These are phyloP conservation scores for Amaurobius ferox DNA, from an alignment of 2,888 invertebrate species.

Conservation along the genomic window DNA sequence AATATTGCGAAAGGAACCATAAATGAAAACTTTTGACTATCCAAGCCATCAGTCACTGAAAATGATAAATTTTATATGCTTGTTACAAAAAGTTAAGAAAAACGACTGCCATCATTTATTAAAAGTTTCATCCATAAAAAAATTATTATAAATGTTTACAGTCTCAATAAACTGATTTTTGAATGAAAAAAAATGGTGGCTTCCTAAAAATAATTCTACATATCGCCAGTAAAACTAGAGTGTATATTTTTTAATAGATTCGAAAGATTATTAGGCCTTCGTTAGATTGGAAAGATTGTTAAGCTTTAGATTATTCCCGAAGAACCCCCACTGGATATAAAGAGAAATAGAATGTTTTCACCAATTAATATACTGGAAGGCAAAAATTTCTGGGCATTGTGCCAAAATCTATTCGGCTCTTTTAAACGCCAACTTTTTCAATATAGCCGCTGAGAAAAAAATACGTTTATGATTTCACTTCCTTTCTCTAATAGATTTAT, in stretches of 20 bases:
- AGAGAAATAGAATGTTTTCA: slow-evolving; percentile 17
- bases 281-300: slow-evolving; percentile 9
- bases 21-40: neutral
- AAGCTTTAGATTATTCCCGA: slow-evolving; percentile 18
- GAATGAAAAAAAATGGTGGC: neutral
- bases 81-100: neutral
- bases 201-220: neutral
- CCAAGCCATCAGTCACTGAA: neutral
- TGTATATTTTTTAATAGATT: slow-evolving; percentile 7
- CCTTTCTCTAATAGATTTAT: slow-evolving; percentile 16
- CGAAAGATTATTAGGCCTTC: neutral
- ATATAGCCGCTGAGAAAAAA: neutral
- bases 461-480: slow-evolving; percentile 1
- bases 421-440: slow-evolving; percentile 2
- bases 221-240: neutral
- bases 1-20: too few relatives aligned
- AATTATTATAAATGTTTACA: neutral
- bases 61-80: neutral
- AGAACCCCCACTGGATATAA: slow-evolving; percentile 2
- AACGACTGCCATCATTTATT: neutral
- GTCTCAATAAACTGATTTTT: neutral
- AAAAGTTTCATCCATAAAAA: neutral
- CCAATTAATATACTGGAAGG: slow-evolving; percentile 28
- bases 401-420: slow-evolving; percentile 22
- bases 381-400: slow-evolving; percentile 18